Evolutionary conservation across 2,113 vertebrate species (phyloP).

Genomic region (Aythya baeri): DNA sequence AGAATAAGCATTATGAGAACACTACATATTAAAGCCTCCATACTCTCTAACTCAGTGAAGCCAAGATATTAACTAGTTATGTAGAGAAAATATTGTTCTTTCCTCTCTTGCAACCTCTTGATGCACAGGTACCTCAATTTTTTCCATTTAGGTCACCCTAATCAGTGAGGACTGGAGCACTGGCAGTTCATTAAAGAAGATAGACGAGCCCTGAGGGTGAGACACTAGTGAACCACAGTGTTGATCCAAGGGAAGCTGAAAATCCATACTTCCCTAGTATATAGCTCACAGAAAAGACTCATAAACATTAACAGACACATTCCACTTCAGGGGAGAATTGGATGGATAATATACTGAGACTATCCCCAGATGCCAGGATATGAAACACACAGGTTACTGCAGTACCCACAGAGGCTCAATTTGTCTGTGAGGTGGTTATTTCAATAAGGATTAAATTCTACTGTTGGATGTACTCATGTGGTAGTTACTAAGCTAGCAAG

Average conservation of each 20-base stretch:
- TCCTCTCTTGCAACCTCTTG: neutral
- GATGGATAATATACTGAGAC: neutral
- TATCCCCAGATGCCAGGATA: neutral
- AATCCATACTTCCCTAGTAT: neutral
- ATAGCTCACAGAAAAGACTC: neutral
- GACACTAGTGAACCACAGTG: neutral
- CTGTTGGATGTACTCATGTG: neutral
- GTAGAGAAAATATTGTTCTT: neutral
- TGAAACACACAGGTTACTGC: neutral
- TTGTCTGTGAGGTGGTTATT: neutral
- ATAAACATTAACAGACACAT: neutral
- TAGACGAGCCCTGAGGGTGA: conserved; percentile 8
- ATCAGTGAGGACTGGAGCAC: neutral
- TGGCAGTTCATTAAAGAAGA: conserved; percentile 30
- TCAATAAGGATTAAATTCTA: neutral
- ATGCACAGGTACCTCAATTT: neutral
- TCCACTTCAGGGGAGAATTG: neutral
- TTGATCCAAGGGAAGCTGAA: neutral
- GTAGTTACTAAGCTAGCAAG: neutral
- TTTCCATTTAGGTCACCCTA: neutral
- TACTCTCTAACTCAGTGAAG: neutral
- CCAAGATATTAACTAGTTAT: neutral
- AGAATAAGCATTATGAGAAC: neutral
- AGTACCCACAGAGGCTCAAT: neutral
- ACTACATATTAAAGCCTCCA: neutral